Evolutionary conservation across 1,140 invertebrate genomes (phyloP).

Genomic region (Aphelinus certus): DNA sequence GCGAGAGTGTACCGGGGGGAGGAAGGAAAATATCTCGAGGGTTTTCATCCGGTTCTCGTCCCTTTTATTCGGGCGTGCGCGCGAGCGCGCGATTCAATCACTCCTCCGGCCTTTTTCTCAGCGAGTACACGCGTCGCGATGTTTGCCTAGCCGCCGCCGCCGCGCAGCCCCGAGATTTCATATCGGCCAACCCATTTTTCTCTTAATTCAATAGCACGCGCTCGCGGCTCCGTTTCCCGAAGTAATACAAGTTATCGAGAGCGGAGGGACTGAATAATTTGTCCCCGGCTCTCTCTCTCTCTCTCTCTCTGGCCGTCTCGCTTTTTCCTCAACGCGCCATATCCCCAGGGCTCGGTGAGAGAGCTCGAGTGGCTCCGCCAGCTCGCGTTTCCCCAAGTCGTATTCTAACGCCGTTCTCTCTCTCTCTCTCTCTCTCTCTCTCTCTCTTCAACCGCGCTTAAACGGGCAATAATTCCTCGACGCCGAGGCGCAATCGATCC

Average conservation of each 20-base stretch:
- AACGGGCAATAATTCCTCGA: too few relatives aligned
- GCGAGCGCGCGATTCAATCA: constrained; percentile 34
- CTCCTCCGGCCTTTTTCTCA: constrained; percentile 17
- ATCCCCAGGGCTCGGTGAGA: too few relatives aligned
- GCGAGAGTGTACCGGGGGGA: constrained; percentile 22
- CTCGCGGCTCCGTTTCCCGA: neutral
- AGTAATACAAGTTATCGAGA: neutral
- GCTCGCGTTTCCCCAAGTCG: too few relatives aligned
- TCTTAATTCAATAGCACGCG: neutral
- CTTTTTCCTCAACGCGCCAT: too few relatives aligned
- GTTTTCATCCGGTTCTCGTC: constrained; percentile 33
- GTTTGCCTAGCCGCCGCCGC: neutral
- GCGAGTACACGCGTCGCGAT: neutral
- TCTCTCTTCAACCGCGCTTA: too few relatives aligned
- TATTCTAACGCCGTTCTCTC: too few relatives aligned
- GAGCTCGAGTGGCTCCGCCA: too few relatives aligned
- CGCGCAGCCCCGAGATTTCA: neutral
- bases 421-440: too few relatives aligned
- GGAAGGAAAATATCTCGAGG: constrained; percentile 39
- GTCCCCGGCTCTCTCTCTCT: neutral
- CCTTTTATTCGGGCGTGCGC: constrained; percentile 23
- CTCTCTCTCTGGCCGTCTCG: neutral
- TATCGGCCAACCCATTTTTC: neutral
- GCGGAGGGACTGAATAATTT: neutral
- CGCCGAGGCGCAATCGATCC: too few relatives aligned